These are phyloP conservation scores for Callimorpha dominula DNA, from an alignment of 2,888 invertebrate species.

Conservation along the genomic window DNA sequence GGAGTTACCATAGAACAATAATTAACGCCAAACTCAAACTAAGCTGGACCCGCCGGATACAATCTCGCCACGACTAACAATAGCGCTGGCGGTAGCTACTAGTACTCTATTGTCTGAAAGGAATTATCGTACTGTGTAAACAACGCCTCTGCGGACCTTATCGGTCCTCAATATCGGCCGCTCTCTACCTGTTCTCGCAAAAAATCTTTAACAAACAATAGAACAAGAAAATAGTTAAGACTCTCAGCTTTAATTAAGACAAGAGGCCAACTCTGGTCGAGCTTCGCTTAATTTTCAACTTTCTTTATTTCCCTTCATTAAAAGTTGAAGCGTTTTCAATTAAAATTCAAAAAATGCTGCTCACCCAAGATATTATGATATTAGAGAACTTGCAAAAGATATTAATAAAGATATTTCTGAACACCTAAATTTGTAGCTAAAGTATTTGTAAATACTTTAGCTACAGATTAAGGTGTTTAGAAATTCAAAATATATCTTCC, in stretches of 20 bases:
- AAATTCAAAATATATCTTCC: too few relatives aligned
- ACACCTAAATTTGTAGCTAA: neutral
- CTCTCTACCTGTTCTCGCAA: constrained; percentile 20
- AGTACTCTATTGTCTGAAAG: constrained; percentile 20
- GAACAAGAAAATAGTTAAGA: constrained; percentile 61
- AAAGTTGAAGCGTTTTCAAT: constrained; percentile 75
- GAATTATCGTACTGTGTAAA: constrained; percentile 25
- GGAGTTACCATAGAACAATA: neutral
- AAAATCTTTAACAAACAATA: constrained; percentile 58
- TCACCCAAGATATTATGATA: constrained; percentile 35
- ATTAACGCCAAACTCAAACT: neutral
- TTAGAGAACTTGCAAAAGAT: constrained; percentile 30
- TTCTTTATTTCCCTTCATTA: constrained; percentile 70
- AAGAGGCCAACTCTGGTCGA: constrained; percentile 44
- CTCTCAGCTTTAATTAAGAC: constrained; percentile 66
- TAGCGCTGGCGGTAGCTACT: neutral
- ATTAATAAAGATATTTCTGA: constrained; percentile 35
- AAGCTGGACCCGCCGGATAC: neutral
- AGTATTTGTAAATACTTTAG: constrained; percentile 34
- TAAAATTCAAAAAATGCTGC: constrained; percentile 62
- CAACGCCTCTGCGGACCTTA: constrained; percentile 31
- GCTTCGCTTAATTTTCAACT: constrained; percentile 57
- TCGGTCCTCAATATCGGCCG: constrained; percentile 41
- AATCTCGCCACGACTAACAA: constrained; percentile 13
- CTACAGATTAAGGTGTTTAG: neutral